Conservation (phyloP, 1,140 invertebrate genomes). For the Antheraea pernyi region DNA sequence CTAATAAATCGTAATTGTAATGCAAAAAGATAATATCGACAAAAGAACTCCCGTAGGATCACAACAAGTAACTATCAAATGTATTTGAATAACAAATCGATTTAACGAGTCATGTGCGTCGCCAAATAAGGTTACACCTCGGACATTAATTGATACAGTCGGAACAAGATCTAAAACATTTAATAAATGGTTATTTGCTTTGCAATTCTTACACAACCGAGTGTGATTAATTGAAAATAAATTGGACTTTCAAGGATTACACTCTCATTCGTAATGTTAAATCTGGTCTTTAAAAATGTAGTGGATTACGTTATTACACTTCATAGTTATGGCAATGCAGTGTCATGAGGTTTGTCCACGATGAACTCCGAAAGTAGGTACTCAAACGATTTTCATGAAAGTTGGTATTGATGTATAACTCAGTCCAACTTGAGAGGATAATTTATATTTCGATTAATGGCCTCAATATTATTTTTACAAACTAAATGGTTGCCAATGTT, state of each 20-base stretch:
- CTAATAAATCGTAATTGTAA: not conserved
- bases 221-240: not conserved
- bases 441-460: too few relatives aligned
- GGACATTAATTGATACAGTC: not conserved
- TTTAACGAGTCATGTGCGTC: not conserved
- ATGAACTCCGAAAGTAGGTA: too few relatives aligned
- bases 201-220: not conserved
- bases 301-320: too few relatives aligned
- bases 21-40: not conserved
- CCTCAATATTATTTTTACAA: too few relatives aligned
- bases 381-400: too few relatives aligned
- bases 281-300: not conserved
- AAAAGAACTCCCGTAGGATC: not conserved
- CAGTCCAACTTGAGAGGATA: too few relatives aligned
- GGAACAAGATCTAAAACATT: not conserved
- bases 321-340: too few relatives aligned
- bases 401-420: too few relatives aligned
- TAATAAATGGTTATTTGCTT: not conserved
- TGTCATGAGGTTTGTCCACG: too few relatives aligned
- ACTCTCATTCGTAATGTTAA: not conserved
- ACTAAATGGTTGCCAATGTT: too few relatives aligned
- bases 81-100: not conserved
- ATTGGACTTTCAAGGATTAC: not conserved
- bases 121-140: constrained; percentile 5
- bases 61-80: constrained; percentile 8